phyloP scores from a whole-genome alignment of 2,888 invertebrate species.

The Apamea crenata region DNA sequence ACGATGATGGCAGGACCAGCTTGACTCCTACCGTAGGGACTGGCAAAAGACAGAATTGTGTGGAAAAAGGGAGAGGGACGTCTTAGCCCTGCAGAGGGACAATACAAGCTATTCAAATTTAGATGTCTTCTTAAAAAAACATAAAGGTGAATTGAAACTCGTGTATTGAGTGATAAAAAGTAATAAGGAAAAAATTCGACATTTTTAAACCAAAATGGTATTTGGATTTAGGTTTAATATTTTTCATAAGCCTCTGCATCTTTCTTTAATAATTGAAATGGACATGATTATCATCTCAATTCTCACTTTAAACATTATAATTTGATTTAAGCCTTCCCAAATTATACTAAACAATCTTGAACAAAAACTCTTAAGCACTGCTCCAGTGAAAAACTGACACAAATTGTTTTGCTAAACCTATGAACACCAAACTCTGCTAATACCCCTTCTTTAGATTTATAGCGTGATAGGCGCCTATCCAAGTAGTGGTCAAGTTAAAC shows the following conservation, averaged over 20 bases:
- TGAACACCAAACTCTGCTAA: not conserved
- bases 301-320: not conserved
- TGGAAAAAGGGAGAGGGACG: too few relatives aligned
- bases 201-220: not conserved
- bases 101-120: too few relatives aligned
- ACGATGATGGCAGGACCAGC: too few relatives aligned
- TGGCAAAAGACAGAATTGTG: too few relatives aligned
- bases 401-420: not conserved
- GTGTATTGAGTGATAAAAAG: not conserved
- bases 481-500: constrained; percentile 45
- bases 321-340: too few relatives aligned
- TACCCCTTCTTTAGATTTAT: not conserved
- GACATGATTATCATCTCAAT: not conserved
- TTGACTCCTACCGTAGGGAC: too few relatives aligned
- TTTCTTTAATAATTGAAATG: not conserved
- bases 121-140: not conserved
- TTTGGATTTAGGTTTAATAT: not conserved
- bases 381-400: not conserved
- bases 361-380: not conserved
- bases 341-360: not conserved
- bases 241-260: not conserved
- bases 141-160: not conserved
- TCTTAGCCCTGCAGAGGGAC: too few relatives aligned
- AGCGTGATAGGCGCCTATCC: constrained; percentile 29
- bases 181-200: not conserved